Conservation (phyloP, 2,113 vertebrate species). For the Dinomys branickii region DNA sequence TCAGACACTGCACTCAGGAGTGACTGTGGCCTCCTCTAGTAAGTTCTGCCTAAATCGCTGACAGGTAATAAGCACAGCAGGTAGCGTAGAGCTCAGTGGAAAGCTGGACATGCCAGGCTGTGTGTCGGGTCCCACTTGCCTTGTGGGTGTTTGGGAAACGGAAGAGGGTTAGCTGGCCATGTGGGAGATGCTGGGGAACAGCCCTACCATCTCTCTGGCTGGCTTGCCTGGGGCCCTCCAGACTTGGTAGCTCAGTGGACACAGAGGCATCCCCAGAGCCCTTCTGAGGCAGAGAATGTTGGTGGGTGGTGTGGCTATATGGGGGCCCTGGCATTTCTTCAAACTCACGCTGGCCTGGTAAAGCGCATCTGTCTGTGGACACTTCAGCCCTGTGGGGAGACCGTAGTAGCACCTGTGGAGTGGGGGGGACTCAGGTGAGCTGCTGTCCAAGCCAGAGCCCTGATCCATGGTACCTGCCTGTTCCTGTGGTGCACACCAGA, state of each 20-base stretch:
- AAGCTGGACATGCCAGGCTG: neutral
- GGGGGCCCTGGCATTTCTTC: neutral
- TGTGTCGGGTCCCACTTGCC: rapidly evolving
- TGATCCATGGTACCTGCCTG: neutral
- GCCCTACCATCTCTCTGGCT: neutral
- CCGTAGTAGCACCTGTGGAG: rapidly evolving
- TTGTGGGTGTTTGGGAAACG: neutral
- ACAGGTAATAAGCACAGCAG: neutral
- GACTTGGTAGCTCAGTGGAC: rapidly evolving
- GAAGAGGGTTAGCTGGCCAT: neutral
- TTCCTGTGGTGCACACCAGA: neutral
- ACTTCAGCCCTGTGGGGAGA: too few relatives aligned
- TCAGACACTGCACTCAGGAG: neutral
- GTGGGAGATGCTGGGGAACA: neutral
- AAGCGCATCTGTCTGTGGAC: neutral
- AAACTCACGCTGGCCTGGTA: neutral
- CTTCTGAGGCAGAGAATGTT: neutral
- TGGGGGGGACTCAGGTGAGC: neutral
- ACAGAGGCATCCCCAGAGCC: rapidly evolving
- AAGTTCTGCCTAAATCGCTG: rapidly evolving
- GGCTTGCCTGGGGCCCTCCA: neutral
- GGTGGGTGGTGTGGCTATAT: rapidly evolving
- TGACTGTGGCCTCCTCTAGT: neutral
- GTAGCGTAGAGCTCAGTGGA: too few relatives aligned
- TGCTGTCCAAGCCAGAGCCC: neutral